Evolutionary conservation across 2,888 invertebrate species (phyloP).

Genomic region (Carcina quercana): DNA sequence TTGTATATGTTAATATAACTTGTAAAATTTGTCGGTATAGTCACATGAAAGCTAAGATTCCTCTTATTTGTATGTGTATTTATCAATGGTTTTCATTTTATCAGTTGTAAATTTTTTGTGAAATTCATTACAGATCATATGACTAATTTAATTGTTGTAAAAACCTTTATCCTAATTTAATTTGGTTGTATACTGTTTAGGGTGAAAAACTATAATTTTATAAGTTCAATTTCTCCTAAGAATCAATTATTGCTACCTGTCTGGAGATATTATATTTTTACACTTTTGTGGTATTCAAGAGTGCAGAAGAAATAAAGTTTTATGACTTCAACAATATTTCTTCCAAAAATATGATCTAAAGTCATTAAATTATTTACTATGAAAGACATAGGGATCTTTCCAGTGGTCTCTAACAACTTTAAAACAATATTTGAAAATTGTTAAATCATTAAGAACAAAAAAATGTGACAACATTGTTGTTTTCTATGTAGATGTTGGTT

Average conservation of each 20-base stretch:
- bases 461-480: too few species aligned
- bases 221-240: slow-evolving; percentile 47
- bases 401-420: slow-evolving; percentile 19
- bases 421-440: slow-evolving; percentile 16
- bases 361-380: too few species aligned
- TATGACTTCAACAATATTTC: slow-evolving; percentile 6
- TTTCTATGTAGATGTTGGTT: too few species aligned
- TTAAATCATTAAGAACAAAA: too few species aligned
- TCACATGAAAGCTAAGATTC: slow-evolving; percentile 4
- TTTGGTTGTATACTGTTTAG: slow-evolving; percentile 15
- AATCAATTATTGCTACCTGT: slow-evolving; percentile 31
- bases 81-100: not conserved
- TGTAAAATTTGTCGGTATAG: slow-evolving; percentile 13
- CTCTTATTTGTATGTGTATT: slow-evolving; percentile 12
- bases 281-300: too few species aligned
- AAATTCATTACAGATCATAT: slow-evolving; percentile 16
- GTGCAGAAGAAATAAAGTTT: slow-evolving; percentile 12
- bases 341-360: too few species aligned
- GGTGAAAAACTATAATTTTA: slow-evolving; percentile 29
- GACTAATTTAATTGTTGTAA: too few species aligned
- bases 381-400: slow-evolving; percentile 17
- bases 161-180: slow-evolving; percentile 8
- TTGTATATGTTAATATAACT: slow-evolving; percentile 10
- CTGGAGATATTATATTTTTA: slow-evolving; percentile 16
- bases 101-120: slow-evolving; percentile 22